These are phyloP conservation scores for Pyrgilauda ruficollis DNA, from an alignment of 2,113 vertebrate genomes.

Conservation along the genomic window DNA sequence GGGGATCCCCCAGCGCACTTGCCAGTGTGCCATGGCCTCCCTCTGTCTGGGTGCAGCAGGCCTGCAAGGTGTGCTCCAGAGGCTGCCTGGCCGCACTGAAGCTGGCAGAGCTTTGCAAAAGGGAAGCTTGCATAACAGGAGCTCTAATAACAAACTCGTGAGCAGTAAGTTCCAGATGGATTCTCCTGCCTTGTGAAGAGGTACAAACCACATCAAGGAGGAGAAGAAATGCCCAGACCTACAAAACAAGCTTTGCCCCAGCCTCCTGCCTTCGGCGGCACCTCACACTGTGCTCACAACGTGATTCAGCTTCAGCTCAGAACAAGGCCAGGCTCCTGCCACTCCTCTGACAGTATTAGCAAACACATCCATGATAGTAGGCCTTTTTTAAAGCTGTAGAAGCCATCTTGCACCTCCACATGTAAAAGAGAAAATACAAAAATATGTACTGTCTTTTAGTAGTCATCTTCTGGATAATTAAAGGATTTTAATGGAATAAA, in stretches of 20 bases:
- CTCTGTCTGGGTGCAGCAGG: neutral
- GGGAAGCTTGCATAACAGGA: neutral
- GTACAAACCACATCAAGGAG: neutral
- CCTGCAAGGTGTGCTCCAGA: neutral
- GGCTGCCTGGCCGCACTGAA: neutral
- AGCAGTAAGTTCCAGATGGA: neutral
- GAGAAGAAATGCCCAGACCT: neutral
- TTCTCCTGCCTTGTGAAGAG: neutral
- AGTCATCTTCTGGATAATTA: neutral
- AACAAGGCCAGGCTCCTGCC: neutral
- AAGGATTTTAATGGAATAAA: neutral
- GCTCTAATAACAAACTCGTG: neutral
- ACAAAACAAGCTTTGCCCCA: neutral
- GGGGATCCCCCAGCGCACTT: fast-evolving
- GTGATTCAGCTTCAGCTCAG: neutral
- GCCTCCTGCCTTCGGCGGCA: neutral
- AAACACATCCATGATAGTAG: neutral
- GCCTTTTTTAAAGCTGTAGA: neutral
- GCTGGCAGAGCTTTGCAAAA: neutral
- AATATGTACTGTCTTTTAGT: neutral
- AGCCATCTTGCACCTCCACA: neutral
- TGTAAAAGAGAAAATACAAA: neutral
- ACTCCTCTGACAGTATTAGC: neutral
- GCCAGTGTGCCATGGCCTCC: neutral
- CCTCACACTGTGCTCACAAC: neutral